These are phyloP conservation scores for Halesus radiatus DNA, from an alignment of 1,140 invertebrate genomes.

Conservation along the genomic window DNA sequence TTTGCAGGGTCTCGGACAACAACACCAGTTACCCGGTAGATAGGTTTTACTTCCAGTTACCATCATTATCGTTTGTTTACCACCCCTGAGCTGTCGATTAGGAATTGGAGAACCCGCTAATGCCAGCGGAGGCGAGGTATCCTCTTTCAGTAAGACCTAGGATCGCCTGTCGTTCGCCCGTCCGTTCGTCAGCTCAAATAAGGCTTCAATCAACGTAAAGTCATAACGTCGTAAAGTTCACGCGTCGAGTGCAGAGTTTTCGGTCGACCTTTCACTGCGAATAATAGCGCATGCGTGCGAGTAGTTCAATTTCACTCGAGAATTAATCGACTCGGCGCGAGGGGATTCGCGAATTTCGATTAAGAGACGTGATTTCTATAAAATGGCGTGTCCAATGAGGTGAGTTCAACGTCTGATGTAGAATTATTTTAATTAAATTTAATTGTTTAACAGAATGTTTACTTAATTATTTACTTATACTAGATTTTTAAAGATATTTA, in stretches of 20 bases:
- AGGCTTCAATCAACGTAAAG: conserved; percentile 5
- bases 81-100: conserved; percentile 11
- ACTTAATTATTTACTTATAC: too few species aligned
- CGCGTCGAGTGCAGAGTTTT: background rate
- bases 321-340: background rate
- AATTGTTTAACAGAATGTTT: too few species aligned
- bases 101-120: background rate
- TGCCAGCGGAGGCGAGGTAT: background rate
- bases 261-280: background rate
- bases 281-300: background rate
- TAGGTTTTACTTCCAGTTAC: too few species aligned
- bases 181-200: background rate
- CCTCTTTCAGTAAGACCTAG: conserved; percentile 25
- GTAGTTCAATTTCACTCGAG: background rate
- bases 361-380: background rate
- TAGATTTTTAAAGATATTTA: too few species aligned
- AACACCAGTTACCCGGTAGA: too few species aligned
- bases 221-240: background rate
- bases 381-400: conserved; percentile 35
- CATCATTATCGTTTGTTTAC: background rate
- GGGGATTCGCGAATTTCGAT: background rate
- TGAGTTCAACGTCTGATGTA: background rate
- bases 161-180: background rate
- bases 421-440: too few species aligned
- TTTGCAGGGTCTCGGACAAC: too few species aligned